These are phyloP conservation scores for Nymphalis polychloros DNA, from an alignment of 2,888 invertebrate genomes.

Conservation along the genomic window DNA sequence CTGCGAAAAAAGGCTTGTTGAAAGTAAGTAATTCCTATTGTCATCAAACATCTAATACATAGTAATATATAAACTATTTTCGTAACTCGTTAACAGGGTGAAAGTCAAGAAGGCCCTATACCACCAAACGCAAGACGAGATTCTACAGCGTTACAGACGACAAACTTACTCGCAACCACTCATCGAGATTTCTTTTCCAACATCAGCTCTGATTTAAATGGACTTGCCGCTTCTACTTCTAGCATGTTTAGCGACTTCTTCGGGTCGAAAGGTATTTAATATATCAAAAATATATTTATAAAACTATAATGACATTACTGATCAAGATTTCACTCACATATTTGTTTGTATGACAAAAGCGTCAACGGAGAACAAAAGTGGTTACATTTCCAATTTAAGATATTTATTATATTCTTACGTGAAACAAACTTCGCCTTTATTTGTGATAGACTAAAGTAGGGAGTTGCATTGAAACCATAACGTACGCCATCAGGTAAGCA, in stretches of 20 bases:
- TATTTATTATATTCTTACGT: no score
- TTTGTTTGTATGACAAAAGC: no score
- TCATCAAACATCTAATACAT: background rate
- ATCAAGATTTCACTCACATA: no score
- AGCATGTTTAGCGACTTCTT: constrained; percentile 98
- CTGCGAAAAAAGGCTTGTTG: constrained; percentile 91
- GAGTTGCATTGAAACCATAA: no score
- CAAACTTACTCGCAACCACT: constrained; percentile 84
- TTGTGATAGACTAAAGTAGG: no score
- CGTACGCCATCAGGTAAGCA: constrained; percentile 54
- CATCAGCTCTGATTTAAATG: constrained; percentile 95
- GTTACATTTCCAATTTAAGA: no score
- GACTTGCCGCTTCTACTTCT: constrained; percentile 94
- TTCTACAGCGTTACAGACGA: constrained; percentile 84
- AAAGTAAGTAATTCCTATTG: constrained; percentile 75
- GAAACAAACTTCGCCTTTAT: no score
- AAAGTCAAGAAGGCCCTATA: constrained; percentile 65
- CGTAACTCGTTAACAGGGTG: constrained; percentile 52
- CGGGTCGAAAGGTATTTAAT: constrained; percentile 84
- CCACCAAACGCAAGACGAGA: constrained; percentile 74
- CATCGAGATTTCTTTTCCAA: constrained; percentile 93
- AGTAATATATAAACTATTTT: background rate
- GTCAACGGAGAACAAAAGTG: no score
- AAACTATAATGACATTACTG: no score
- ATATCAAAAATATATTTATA: background rate